Base-by-base conservation (phyloP, 2,797 vertebrate species). In the Pangasius macronema region DNA sequence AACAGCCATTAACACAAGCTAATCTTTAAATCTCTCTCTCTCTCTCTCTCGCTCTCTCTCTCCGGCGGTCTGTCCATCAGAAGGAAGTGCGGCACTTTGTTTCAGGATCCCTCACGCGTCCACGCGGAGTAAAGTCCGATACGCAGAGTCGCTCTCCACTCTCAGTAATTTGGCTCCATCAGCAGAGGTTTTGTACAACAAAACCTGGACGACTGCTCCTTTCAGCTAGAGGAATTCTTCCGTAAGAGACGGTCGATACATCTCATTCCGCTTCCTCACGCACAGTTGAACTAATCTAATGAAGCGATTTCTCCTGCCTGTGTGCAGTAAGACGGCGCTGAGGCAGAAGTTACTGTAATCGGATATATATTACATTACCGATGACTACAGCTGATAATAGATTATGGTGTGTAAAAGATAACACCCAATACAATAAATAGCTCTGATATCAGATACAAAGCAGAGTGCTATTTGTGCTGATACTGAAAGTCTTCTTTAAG, bases 291-390 rank as follows among this genome's bases (percentile, higher is more conserved):
- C 65, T 79, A 70, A 70, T 33, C 51, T 13, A 67, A 79, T 68
- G 33, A 61, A 46, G 83, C 49, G 27, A 70, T 84, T 65, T 61
- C n/a, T 82, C 8, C 33, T 16, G 33, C 2, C 67, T 20, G 77
- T 33, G 11, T 51, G 55, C 86, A 87, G 80, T 46, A 75, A 53
- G 30, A 76, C 55, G 27, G 10, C 9, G 13, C 22, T 82, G 82
- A 46, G 10, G 73, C 59, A 84, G 68, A 84, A 84, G 63, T 67
- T 83, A 83, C 63, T 53, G 63, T 83, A 83, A 83, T 83, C n/a
- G 27, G 82, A 36, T 68, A 68, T 68, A 67, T 53, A 68, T 68
- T 68, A 24, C 63, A 68, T 83, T 83, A 68, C n/a, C 16, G 82
- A 53, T 14, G 65, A 49, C 27, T 51, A 22, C 10, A 2, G 5